phyloP scores from a whole-genome alignment of 1,140 invertebrate species.

The Harpegnathos saltator region DNA sequence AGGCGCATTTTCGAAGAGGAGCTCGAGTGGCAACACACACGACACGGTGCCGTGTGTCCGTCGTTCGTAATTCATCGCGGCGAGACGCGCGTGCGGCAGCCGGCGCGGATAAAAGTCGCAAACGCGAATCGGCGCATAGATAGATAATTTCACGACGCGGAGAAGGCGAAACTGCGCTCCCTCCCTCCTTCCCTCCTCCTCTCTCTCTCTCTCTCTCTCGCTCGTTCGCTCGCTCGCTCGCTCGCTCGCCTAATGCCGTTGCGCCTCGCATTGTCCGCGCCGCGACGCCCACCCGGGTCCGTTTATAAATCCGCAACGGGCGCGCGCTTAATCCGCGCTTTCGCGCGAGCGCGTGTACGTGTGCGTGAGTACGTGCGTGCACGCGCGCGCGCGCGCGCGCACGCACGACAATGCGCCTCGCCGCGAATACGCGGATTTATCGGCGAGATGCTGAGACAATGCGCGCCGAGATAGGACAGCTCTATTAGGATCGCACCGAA shows the following conservation, averaged over 20 bases:
- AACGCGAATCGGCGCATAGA: constrained; percentile 68
- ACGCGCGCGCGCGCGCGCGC: neutral
- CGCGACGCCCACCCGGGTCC: constrained; percentile 69
- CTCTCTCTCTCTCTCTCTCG: too few relatives aligned
- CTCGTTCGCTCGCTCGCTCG: too few relatives aligned
- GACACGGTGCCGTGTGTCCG: too few relatives aligned
- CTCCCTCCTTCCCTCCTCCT: too few relatives aligned
- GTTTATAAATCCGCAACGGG: constrained; percentile 69
- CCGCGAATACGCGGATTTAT: constrained; percentile 72
- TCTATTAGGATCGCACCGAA: constrained; percentile 48
- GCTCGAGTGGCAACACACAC: too few relatives aligned
- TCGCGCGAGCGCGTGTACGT: constrained; percentile 10
- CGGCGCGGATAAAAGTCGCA: constrained; percentile 42
- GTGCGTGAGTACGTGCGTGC: neutral
- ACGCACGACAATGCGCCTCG: constrained; percentile 66
- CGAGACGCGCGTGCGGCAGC: too few relatives aligned
- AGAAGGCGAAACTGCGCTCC: constrained; percentile 69
- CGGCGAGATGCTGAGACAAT: constrained; percentile 68
- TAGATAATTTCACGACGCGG: constrained; percentile 68
- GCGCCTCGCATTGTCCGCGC: constrained; percentile 67
- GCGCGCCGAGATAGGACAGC: constrained; percentile 59
- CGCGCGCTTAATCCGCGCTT: constrained; percentile 62
- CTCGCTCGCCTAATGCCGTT: constrained; percentile 68
- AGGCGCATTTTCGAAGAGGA: constrained; percentile 24
- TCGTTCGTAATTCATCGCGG: too few relatives aligned